These are phyloP conservation scores for Protonemura montana DNA, from an alignment of 2,888 invertebrate genomes.

Conservation along the genomic window DNA sequence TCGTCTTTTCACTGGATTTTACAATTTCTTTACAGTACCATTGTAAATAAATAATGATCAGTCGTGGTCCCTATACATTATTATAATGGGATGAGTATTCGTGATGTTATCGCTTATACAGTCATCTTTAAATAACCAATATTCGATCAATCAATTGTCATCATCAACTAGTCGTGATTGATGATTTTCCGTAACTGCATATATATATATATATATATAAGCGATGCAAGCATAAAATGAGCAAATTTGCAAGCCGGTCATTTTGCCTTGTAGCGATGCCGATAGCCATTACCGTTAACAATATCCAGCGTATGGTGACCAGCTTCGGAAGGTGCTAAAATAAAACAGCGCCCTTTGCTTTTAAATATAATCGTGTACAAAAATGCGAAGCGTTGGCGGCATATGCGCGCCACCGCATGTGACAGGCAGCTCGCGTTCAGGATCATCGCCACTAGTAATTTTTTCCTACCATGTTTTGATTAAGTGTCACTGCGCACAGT, in stretches of 20 bases:
- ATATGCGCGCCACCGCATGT: neutral
- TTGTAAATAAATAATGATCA: neutral
- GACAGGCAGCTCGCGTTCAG: neutral
- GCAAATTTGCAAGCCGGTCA: neutral
- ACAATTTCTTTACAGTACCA: neutral
- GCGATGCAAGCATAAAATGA: neutral
- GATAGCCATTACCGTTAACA: neutral
- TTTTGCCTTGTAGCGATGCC: neutral
- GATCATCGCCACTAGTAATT: neutral
- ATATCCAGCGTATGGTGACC: neutral
- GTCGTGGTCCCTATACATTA: neutral
- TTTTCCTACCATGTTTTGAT: constrained; percentile 8
- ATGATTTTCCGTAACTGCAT: neutral
- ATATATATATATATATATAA: too few species aligned
- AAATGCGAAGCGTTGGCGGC: neutral
- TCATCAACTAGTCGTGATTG: neutral
- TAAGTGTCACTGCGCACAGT: constrained; percentile 14
- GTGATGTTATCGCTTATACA: neutral
- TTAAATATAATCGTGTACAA: neutral
- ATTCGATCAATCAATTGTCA: neutral
- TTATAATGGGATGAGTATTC: neutral
- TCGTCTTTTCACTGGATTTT: neutral
- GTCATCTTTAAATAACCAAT: neutral
- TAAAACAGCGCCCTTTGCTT: neutral
- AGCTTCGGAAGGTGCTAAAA: neutral